Evolutionary conservation across 1,140 invertebrate species (phyloP).

Genomic region (Scylla paramamosain): DNA sequence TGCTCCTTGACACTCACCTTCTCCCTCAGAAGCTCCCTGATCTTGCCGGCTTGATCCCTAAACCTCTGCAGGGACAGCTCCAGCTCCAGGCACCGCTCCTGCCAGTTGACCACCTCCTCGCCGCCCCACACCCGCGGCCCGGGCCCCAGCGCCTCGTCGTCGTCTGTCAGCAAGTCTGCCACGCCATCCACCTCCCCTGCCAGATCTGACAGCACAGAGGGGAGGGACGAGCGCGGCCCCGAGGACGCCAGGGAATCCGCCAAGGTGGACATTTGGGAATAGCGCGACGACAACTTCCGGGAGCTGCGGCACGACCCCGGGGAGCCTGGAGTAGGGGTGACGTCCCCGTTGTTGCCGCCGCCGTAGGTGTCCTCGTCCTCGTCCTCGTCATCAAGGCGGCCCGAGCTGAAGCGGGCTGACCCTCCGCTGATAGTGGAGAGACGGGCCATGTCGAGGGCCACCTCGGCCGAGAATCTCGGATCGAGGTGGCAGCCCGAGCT

Average conservation of each 20-base stretch:
- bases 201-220: slow-evolving; percentile 80
- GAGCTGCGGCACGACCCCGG: slow-evolving; percentile 85
- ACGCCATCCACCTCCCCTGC: slow-evolving; percentile 80
- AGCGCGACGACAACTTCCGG: slow-evolving; percentile 76
- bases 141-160: slow-evolving; percentile 57
- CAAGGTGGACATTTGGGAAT: slow-evolving; percentile 76
- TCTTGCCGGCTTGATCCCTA: slow-evolving; percentile 89
- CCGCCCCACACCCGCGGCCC: slow-evolving; percentile 70
- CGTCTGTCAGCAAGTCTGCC: slow-evolving; percentile 66
- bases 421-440: slow-evolving; percentile 74
- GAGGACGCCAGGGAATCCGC: slow-evolving; percentile 79
- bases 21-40: slow-evolving; percentile 90
- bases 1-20: slow-evolving; percentile 84
- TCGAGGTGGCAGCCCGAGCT: slow-evolving; percentile 66
- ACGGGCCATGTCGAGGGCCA: slow-evolving; percentile 74
- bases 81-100: slow-evolving; percentile 90
- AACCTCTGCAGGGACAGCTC: slow-evolving; percentile 91
- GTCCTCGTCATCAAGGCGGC: slow-evolving; percentile 57
- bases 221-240: slow-evolving; percentile 79
- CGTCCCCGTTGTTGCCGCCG: slow-evolving; percentile 68
- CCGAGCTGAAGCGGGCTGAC: slow-evolving; percentile 67
- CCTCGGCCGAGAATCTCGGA: slow-evolving; percentile 74
- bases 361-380: slow-evolving; percentile 67
- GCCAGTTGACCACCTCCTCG: slow-evolving; percentile 83
- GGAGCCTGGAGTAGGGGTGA: slow-evolving; percentile 78